Evolutionary conservation across 2,888 invertebrate genomes (phyloP), one percentile per base, ranked within the genome.

Genomic region (Patella depressa): DNA sequence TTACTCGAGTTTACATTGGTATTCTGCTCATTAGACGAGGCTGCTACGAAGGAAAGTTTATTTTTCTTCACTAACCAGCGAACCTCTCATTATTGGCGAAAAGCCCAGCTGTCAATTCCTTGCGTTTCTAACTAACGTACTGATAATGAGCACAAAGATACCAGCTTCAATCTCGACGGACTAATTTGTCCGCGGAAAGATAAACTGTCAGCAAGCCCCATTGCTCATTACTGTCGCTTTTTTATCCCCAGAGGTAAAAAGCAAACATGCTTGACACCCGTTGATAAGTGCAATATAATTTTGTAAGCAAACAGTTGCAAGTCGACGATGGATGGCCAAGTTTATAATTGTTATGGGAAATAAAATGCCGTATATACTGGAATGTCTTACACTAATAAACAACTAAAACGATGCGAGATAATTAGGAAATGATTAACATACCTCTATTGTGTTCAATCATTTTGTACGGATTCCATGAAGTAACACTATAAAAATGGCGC

Each of bases 91-190:
- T 65, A 24, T 65, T 24, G 4, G 19, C 19, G 15, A 65, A 12
- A 65, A 19, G 65, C 19, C 19, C 65, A 65, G 65, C 65, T 65
- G 65, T 65, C 65, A 65, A 24, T 65, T 65, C 24, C 24, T 65
- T 24, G 24, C 24, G 19, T 3, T 65, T 65, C 19, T 65, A 24
- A 19, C 65, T 24, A 65, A 65, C 65, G 19, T 24, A 14, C 11
- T 65, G 24, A 12, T 65, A 65, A 65, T 65, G 65, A 65, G 24
- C 24, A 19, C 65, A 45, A 7, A 9, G 45, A 45, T 45, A 45
- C 45, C 45, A 9, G 19, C 19, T 14, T 24, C 65, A 65, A 24
- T 65, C 65, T 65, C 65, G 19, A 24, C 65, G 65, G 65, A 65
- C 65, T 65, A 65, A 65, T 65, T 65, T 65, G 24, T 19, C 65